Evolutionary conservation across 2,888 invertebrate genomes (phyloP).

Genomic region (Patella pellucida): DNA sequence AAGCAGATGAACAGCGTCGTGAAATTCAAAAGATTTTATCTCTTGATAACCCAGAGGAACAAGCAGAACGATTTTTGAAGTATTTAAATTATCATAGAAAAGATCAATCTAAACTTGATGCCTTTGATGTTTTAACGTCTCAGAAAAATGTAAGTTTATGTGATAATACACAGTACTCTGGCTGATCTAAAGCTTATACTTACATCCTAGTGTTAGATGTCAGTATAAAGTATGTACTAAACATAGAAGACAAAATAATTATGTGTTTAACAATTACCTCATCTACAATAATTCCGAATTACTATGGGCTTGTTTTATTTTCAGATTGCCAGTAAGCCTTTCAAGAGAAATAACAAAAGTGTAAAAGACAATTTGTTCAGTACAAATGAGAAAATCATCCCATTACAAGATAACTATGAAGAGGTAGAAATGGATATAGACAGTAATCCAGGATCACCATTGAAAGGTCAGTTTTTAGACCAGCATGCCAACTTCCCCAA

Average conservation of each 20-base stretch:
- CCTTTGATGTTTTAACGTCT: background rate
- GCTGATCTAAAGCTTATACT: too few species aligned
- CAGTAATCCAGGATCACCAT: constrained; percentile 47
- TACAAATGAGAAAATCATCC: constrained; percentile 17
- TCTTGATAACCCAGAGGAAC: constrained; percentile 55
- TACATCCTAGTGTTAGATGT: too few species aligned
- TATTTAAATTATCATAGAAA: constrained; percentile 29
- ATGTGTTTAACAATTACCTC: too few species aligned
- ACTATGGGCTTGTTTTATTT: background rate
- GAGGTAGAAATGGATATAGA: constrained; percentile 67
- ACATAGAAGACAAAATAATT: too few species aligned
- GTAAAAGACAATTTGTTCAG: background rate
- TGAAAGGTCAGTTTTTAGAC: too few species aligned
- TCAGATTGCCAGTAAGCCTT: background rate
- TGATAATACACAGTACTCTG: too few species aligned
- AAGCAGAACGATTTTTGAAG: constrained; percentile 51
- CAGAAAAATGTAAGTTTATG: background rate
- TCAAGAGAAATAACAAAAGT: background rate
- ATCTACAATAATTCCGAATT: background rate
- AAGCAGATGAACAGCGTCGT: constrained; percentile 38
- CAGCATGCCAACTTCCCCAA: too few species aligned
- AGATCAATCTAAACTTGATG: constrained; percentile 3
- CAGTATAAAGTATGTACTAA: too few species aligned
- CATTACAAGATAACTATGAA: constrained; percentile 59
- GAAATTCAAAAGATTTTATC: constrained; percentile 55